Conservation (phyloP, 30 jellyfish, hydroid and myxozoan species). For the Haliclystus octoradiatus region DNA sequence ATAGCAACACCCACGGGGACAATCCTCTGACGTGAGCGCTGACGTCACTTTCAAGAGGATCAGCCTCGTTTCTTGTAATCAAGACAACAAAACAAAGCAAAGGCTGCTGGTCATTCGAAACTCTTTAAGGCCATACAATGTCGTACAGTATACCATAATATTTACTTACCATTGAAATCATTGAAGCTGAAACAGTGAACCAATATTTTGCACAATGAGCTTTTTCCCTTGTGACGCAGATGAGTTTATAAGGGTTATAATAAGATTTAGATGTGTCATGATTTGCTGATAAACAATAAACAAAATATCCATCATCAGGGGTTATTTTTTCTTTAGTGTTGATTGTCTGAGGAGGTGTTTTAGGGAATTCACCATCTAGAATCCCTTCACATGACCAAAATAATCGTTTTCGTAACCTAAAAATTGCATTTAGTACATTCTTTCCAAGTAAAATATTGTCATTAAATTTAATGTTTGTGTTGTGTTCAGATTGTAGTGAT, state of each 20-base stretch:
- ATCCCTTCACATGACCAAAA: not conserved
- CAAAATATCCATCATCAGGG: slow-evolving; percentile 71
- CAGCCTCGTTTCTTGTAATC: no score
- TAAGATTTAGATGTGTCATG: slow-evolving; percentile 15
- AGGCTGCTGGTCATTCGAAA: no score
- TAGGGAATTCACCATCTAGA: not conserved
- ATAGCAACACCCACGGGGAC: no score
- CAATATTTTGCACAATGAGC: slow-evolving; percentile 9
- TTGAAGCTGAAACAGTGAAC: slow-evolving; percentile 63
- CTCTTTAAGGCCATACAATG: no score
- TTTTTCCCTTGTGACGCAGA: slow-evolving; percentile 6
- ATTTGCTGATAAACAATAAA: slow-evolving; percentile 41
- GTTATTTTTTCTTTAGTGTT: not conserved
- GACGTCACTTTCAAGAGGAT: no score
- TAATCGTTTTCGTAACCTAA: not conserved
- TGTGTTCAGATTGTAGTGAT: no score
- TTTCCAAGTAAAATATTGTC: no score
- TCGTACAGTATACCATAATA: no score
- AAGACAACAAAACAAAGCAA: no score
- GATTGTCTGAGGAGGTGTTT: not conserved
- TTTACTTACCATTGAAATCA: slow-evolving; percentile 56
- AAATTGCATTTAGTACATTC: not conserved
- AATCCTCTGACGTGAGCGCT: no score
- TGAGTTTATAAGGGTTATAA: slow-evolving; percentile 69
- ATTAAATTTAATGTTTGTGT: no score